Conservation (phyloP, 2,797 vertebrate genomes). For the Sebastes miniatus region DNA sequence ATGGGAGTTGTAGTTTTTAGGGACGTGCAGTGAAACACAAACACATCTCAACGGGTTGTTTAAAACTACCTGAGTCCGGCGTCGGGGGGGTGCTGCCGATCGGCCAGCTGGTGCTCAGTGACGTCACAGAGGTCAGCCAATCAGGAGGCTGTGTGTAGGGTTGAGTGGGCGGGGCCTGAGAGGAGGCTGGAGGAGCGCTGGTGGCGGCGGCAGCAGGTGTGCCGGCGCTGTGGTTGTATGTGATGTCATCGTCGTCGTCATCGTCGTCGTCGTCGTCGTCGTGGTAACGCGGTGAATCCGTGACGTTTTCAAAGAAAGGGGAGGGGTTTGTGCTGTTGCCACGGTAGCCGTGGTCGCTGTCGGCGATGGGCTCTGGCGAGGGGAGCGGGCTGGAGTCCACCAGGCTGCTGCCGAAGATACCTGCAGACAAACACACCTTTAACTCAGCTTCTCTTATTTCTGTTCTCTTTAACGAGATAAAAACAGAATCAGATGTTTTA, state of each 20-base stretch:
- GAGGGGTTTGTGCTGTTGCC: constrained; percentile 57
- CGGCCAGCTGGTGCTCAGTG: constrained; percentile 41
- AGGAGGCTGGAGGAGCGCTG: not conserved
- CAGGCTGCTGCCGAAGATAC: constrained; percentile 48
- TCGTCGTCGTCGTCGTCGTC: accelerated
- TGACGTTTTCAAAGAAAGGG: not conserved
- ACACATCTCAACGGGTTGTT: no score
- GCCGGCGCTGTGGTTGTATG: not conserved
- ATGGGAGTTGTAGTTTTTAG: no score
- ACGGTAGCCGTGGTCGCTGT: constrained; percentile 30
- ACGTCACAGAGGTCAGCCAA: constrained; percentile 64
- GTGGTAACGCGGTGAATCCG: accelerated
- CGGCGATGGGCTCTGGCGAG: constrained; percentile 32
- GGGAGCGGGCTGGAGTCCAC: constrained; percentile 44
- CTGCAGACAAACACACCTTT: constrained; percentile 27
- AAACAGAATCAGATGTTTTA: no score
- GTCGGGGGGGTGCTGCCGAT: constrained; percentile 17
- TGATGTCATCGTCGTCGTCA: no score
- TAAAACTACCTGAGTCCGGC: constrained; percentile 48
- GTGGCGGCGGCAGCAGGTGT: not conserved
- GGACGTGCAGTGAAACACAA: no score
- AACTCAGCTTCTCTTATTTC: not conserved
- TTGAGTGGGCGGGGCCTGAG: constrained; percentile 47
- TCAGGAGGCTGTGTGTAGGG: constrained; percentile 41
- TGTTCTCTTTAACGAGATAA: no score